A percentile compares a stretch with the other conserved stretches of the same genome.
These are phyloP conservation scores for Argynnis bischoffii DNA, from an alignment of 2,888 invertebrate species.

Conservation along the genomic window DNA sequence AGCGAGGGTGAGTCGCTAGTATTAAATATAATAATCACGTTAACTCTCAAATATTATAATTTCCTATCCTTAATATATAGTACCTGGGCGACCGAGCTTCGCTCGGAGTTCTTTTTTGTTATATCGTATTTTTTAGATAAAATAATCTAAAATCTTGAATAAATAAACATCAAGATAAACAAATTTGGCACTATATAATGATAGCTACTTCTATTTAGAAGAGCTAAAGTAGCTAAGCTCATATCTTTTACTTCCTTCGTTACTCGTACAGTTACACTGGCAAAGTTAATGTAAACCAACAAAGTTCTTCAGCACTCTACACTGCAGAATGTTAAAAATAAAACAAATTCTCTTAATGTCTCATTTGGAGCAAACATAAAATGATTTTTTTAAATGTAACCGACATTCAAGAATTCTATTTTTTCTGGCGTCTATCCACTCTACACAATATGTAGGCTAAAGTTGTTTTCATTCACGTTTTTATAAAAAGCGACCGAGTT, in stretches of 20 bases:
- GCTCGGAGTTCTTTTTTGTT: too few relatives aligned
- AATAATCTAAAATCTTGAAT: too few relatives aligned
- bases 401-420: constrained; percentile 25
- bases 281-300: constrained; percentile 16
- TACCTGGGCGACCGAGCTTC: too few relatives aligned
- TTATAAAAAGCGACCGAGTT: constrained; percentile 21
- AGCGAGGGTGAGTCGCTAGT: too few relatives aligned
- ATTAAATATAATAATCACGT: too few relatives aligned
- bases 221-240: constrained; percentile 9
- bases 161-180: too few relatives aligned
- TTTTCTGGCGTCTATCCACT: constrained; percentile 19
- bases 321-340: constrained; percentile 14
- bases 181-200: too few relatives aligned
- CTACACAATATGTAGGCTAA: constrained; percentile 24
- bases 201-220: not conserved
- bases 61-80: too few relatives aligned
- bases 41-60: too few relatives aligned
- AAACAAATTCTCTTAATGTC: constrained; percentile 26
- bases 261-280: constrained; percentile 17
- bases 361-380: constrained; percentile 29
- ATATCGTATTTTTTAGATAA: too few relatives aligned
- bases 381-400: constrained; percentile 27
- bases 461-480: constrained; percentile 25
- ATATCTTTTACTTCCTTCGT: constrained; percentile 20
- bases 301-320: not conserved